Evolutionary conservation across 2,113 vertebrate genomes (phyloP), one percentile per base, ranked within the genome.

Genomic region (Psilopsiagon aymara): DNA sequence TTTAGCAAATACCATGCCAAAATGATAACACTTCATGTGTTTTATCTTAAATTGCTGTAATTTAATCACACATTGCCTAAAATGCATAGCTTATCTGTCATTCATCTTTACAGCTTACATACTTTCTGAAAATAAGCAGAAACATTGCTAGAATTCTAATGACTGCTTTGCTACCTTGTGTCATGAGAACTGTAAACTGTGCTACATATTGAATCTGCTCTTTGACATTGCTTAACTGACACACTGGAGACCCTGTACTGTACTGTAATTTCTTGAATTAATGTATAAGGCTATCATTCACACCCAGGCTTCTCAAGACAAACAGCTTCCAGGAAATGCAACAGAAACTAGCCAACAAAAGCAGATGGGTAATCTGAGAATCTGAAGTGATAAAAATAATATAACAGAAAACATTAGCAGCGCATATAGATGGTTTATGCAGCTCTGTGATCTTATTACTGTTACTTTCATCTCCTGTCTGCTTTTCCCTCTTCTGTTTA

Each of bases 11-110:
- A 69, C 13, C 17, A 49, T 44, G 25, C 52, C 63, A 77, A 86
- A 93, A 90, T 68, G 35, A 43, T 82, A 80, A 86, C n/a, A 71
- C 11, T 29, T 80, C 16, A 4, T 41, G 49, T 71, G 35, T 81
- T 93, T 86, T 90, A 63, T 37, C 66, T 83, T 86, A 86, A 86
- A 90, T 83, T 86, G 46, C 83, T 88, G 24, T 83, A 90, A 94
- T 88, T 93, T 70, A 86, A 67, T 92, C 64, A 81, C 63, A 81
- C 33, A 47, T 86, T 70, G 60, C 83, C 69, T 88, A 81, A 92
- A 66, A 94, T 63, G 43, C 62, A 88, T 93, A 92, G 53, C n/a
- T 93, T 69, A 52, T 91, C 59, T 86, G 68, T 80, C 86, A 79
- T 67, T 76, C 64, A 75, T 81, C 92, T 92, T 83, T 78, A 78